Base-by-base conservation (phyloP, 1,140 invertebrate genomes). In the Drosophila setifemur region DNA sequence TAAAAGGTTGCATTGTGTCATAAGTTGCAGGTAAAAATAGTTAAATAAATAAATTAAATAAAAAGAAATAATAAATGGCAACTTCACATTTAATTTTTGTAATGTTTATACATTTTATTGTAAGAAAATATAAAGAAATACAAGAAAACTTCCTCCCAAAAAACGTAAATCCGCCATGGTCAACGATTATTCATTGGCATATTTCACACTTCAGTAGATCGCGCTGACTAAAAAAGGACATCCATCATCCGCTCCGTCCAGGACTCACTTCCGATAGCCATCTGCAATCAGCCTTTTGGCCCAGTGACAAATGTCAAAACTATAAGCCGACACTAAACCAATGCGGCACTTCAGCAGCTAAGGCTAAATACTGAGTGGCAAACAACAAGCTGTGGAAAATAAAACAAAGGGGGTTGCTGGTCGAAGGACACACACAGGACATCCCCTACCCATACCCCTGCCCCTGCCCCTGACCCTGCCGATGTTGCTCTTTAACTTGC, bases 291-390 rank as follows among this genome's bases (percentile, higher is more conserved):
- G 53, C 68, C n/a, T n/a, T 52, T 47, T 52, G 35, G 23, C 26
- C 19, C 31, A 4, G 39, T 28, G 63, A 70, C 63, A 73, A 78
- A 72, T 86, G 75, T 86, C 81, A 73, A 79, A 86, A 86, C 75
- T 86, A 81, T 86, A 86, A 86, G 61, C 81, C 73, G 81, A 86
- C 81, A 86, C 67, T 86, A 86, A 86, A 86, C 81, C 81, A 66
- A 54, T 44, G 75, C 52, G 75, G 71, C 81, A 86, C 81, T 86
- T 86, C 72, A 86, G 42, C 60, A 29, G 33, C 57, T 7, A 67
- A 14, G 45, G 53, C 19, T 49, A 70, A 70, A 75, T 63, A 53
- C n/a, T 26, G 28, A 75, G 60, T 54, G 70, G 53, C 54, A 60
- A 76, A 74, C 54, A 72, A 39, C 37, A 31, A 53, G 44, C 29